phyloP scores from a whole-genome alignment of 1,140 invertebrate species.

The Radopholus similis region DNA sequence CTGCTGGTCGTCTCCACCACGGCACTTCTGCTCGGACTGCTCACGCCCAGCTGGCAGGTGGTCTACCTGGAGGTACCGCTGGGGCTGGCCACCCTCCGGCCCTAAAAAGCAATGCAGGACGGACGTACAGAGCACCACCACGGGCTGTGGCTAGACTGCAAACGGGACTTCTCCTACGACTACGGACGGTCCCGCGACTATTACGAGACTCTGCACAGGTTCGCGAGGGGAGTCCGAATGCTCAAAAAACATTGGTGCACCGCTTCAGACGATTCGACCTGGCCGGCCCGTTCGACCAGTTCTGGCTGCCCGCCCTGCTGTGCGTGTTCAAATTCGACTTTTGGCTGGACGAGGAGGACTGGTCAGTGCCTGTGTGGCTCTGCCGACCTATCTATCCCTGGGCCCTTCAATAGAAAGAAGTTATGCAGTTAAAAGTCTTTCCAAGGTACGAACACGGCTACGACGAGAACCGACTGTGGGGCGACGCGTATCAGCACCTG shows the following conservation, averaged over 20 bases:
- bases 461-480: constrained; percentile 55
- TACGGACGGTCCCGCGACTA: constrained; percentile 55
- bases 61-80: constrained; percentile 6
- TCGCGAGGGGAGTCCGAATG: background rate
- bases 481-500: constrained; percentile 58
- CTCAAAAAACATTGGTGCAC: background rate
- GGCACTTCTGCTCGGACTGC: constrained; percentile 36
- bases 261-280: constrained; percentile 36
- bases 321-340: constrained; percentile 60
- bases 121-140: constrained; percentile 59
- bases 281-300: constrained; percentile 56
- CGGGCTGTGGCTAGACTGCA: constrained; percentile 58
- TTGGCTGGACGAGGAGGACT: constrained; percentile 59
- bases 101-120: too few relatives aligned
- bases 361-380: too few relatives aligned
- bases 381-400: too few relatives aligned
- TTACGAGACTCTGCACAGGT: constrained; percentile 58
- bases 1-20: constrained; percentile 53
- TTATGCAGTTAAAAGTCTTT: constrained; percentile 1
- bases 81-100: too few relatives aligned
- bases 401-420: too few relatives aligned
- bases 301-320: constrained; percentile 48
- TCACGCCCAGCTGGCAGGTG: constrained; percentile 40
- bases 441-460: constrained; percentile 55
- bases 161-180: constrained; percentile 57